Percentiles rank a stretch among this genome's conserved stretches.
phyloP scores from a whole-genome alignment of 2,888 invertebrate genomes.

The Eremobia ochroleuca region DNA sequence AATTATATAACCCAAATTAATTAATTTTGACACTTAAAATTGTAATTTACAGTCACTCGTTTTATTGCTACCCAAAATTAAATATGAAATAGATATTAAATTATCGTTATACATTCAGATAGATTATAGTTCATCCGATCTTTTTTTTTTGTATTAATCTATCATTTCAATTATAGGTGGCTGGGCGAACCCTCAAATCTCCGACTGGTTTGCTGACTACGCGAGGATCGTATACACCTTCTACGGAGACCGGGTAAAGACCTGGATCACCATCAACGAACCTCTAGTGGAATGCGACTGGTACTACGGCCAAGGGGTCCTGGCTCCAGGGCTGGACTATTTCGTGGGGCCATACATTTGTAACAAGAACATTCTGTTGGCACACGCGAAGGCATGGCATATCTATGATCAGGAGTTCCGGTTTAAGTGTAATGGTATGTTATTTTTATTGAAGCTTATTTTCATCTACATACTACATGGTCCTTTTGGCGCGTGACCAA shows the following conservation, averaged over 20 bases:
- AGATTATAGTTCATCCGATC: too few relatives aligned
- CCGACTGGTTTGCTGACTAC: constrained; percentile 47
- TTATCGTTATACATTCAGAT: too few relatives aligned
- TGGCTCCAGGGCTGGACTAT: constrained; percentile 3
- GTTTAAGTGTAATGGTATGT: constrained; percentile 63
- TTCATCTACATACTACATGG: too few relatives aligned
- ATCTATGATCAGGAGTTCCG: constrained; percentile 67
- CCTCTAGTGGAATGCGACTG: constrained; percentile 41
- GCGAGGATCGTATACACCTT: constrained; percentile 28
- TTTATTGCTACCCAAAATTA: too few relatives aligned
- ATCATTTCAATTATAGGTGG: constrained; percentile 27
- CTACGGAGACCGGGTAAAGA: constrained; percentile 52
- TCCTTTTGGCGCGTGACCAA: too few relatives aligned
- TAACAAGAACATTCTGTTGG: constrained; percentile 55
- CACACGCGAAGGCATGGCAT: constrained; percentile 68
- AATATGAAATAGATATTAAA: too few relatives aligned
- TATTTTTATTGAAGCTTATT: not conserved
- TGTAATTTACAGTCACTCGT: too few relatives aligned
- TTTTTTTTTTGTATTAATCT: too few relatives aligned
- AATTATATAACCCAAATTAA: too few relatives aligned
- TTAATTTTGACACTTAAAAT: too few relatives aligned
- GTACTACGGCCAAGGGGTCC: constrained; percentile 16
- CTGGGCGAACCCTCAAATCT: constrained; percentile 33
- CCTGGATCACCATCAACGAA: constrained; percentile 60
- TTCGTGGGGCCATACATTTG: constrained; percentile 48